Percentiles rank a stretch among this genome's conserved stretches.
Conservation (phyloP, 2,888 invertebrate species). For the Amphipoea lucens region DNA sequence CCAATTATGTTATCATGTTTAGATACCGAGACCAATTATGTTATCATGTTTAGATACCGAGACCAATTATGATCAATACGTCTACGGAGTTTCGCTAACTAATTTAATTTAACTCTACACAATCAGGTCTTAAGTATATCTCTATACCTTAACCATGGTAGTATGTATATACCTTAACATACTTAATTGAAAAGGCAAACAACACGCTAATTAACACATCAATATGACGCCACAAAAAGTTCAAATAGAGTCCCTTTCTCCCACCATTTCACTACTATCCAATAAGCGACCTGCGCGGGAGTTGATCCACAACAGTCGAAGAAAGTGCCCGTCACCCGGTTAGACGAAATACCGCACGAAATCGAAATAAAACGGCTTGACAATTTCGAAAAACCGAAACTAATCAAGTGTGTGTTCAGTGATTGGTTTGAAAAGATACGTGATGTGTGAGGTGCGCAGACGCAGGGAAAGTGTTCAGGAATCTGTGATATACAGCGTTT, state of each 20-base stretch:
- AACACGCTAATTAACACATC: not conserved
- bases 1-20: no score
- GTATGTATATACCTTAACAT: not conserved
- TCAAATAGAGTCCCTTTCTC: slow-evolving; percentile 63
- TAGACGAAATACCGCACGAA: slow-evolving; percentile 36
- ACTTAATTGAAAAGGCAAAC: slow-evolving; percentile 8
- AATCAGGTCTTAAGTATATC: not conserved
- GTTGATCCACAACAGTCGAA: slow-evolving; percentile 75
- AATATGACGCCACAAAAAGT: slow-evolving; percentile 25
- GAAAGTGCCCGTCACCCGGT: slow-evolving; percentile 78
- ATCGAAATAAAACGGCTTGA: slow-evolving; percentile 41
- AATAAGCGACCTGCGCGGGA: slow-evolving; percentile 75
- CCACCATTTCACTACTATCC: slow-evolving; percentile 77
- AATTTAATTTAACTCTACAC: no score
- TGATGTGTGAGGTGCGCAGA: slow-evolving; percentile 45
- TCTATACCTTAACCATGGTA: not conserved
- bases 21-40: no score
- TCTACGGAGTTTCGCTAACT: no score
- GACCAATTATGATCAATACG: no score
- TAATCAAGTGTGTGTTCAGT: slow-evolving; percentile 29
- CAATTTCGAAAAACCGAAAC: slow-evolving; percentile 41
- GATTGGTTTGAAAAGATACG: slow-evolving; percentile 20
- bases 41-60: no score
- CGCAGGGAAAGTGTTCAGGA: slow-evolving; percentile 51
- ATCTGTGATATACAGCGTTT: slow-evolving; percentile 32